phyloP scores from a whole-genome alignment of 2,113 vertebrate genomes.

The Oreochromis spilurus region DNA sequence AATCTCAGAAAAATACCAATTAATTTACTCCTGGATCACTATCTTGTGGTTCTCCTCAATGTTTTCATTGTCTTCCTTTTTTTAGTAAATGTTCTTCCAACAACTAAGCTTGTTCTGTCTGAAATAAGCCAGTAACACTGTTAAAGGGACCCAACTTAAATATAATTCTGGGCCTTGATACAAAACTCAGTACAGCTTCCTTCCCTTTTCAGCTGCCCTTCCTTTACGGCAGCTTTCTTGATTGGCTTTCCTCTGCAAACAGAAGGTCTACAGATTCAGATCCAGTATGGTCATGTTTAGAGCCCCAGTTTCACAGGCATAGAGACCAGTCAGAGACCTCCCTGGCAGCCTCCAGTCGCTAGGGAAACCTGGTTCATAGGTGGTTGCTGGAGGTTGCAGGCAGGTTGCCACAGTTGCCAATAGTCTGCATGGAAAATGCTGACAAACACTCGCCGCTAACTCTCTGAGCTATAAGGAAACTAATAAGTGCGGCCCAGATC shows the following conservation, averaged over 20 bases:
- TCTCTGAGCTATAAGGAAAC: neutral
- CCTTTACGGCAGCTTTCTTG: neutral
- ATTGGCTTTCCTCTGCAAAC: neutral
- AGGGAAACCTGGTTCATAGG: neutral
- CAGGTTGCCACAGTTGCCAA: neutral
- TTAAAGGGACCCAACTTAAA: neutral
- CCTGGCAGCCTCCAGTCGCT: neutral
- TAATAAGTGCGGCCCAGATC: neutral
- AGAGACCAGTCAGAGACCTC: neutral
- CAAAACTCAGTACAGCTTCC: neutral
- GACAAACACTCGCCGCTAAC: neutral
- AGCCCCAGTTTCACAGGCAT: neutral
- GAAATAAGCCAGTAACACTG: neutral
- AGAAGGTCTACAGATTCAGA: neutral
- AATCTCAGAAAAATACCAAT: neutral
- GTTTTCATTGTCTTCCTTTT: neutral
- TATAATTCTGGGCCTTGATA: neutral
- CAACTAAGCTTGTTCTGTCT: neutral
- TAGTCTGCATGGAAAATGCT: neutral
- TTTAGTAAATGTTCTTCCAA: neutral
- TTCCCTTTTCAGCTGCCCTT: neutral
- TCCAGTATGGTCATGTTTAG: neutral
- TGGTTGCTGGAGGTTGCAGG: neutral
- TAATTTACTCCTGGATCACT: neutral
- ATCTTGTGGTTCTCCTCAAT: neutral